phyloP scores from a whole-genome alignment of 2,797 vertebrate species.

The Falco rusticolus region DNA sequence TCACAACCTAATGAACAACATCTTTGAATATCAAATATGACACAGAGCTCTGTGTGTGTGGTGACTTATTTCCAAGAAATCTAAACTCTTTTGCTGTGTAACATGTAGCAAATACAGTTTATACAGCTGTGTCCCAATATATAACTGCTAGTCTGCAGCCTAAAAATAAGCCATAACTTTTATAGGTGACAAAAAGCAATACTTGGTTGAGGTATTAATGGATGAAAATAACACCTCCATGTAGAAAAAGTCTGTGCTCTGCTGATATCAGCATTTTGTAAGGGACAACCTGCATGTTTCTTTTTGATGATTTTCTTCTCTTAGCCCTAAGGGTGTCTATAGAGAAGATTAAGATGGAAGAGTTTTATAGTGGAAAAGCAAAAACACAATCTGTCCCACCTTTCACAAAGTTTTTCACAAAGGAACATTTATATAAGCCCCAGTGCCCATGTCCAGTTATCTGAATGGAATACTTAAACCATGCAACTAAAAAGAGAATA shows the following conservation, averaged over 20 bases:
- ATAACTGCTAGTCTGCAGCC: neutral
- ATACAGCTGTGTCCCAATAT: neutral
- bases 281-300: neutral
- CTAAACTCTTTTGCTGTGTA: constrained; percentile 53
- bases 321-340: neutral
- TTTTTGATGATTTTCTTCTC: constrained; percentile 6
- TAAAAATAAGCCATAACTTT: neutral
- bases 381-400: neutral
- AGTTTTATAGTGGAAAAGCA: neutral
- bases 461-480: neutral
- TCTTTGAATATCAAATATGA: constrained; percentile 66
- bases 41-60: neutral
- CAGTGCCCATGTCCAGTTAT: neutral
- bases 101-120: neutral
- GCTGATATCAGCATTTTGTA: constrained; percentile 7
- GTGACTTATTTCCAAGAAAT: constrained; percentile 47
- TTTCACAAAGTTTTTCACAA: neutral
- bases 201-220: neutral
- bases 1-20: constrained; percentile 61
- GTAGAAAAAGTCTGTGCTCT: neutral
- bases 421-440: neutral
- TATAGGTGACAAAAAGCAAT: neutral
- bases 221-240: neutral
- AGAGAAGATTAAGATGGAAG: constrained; percentile 30
- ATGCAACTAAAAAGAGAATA: neutral